A percentile compares a stretch with the other conserved stretches of the same genome.
Conservation (phyloP, 1,140 invertebrate species). For the Dreissena rostriformis region DNA sequence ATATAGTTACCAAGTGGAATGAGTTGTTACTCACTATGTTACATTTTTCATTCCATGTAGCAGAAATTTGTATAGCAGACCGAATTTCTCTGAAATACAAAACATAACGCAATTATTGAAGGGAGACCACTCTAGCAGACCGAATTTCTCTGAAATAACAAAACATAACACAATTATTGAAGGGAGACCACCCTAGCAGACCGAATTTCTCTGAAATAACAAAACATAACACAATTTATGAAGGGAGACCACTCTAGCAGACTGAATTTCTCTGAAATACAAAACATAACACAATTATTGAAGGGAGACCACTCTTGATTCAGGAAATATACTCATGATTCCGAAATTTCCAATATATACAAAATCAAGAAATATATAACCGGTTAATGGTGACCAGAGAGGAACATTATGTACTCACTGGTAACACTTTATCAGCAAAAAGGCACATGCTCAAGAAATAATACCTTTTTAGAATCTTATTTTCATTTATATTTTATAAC, state of each 20-base stretch:
- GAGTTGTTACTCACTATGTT: constrained; percentile 84
- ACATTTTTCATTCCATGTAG: constrained; percentile 92
- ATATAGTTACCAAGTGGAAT: too few relatives aligned
- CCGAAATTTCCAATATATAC: too few relatives aligned
- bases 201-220: constrained; percentile 87
- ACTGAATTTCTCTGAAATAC: constrained; percentile 87
- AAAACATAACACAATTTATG: neutral
- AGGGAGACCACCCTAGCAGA: constrained; percentile 93
- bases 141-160: constrained; percentile 87
- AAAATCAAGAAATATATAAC: too few relatives aligned
- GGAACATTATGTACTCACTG: too few relatives aligned
- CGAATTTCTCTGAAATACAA: constrained; percentile 86
- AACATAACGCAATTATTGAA: neutral
- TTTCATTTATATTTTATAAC: too few relatives aligned
- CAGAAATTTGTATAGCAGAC: constrained; percentile 93
- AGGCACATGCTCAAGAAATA: too few relatives aligned
- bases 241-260: constrained; percentile 92
- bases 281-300: constrained; percentile 5
- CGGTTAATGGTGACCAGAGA: too few relatives aligned
- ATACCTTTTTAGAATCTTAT: too few relatives aligned
- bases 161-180: neutral
- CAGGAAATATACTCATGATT: too few relatives aligned
- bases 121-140: constrained; percentile 93
- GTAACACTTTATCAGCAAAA: too few relatives aligned
- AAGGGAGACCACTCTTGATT: constrained; percentile 84